Evolutionary conservation across 2,888 invertebrate species (phyloP), one percentile per base, ranked within the genome.

Genomic region (Tenthredo distinguenda): DNA sequence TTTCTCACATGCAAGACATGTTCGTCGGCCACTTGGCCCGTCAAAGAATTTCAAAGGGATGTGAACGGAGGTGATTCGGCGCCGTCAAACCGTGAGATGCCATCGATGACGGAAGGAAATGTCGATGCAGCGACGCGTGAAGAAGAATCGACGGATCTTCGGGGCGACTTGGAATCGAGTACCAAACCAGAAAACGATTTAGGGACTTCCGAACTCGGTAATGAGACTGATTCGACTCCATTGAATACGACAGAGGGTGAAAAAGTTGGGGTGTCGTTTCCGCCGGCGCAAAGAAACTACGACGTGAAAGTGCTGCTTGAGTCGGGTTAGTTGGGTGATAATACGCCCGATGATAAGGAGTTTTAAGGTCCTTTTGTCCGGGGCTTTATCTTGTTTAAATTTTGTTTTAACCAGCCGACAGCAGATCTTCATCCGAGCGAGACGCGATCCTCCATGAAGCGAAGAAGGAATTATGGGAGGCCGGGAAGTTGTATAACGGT

Each of bases 391-490:
- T 58, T 26, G 15, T n/a, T 40, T 58, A 40, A 62, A 9, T 58
- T 58, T 40, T 62, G 50, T 81, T 58, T 15, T 18, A 62, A 62
- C 62, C 81, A 81, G 81, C 40, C 40, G 58, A 40, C 40, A 15
- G 34, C 2, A 62, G 40, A 26, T 40, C 40, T n/a, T 81, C 62
- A 9, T 81, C 81, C 2, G 62, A 37, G 0, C n/a, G 62, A 40
- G 62, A 62, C 5, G 58, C 81, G 58, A 62, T 81, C 37, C 15
- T 85, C n/a, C 15, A 79, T 31, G 76, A 62, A 55, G 85, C 85
- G 15, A 85, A 77, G 40, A 85, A 76, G 34, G 85, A 85, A 43
- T 65, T 85, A 76, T 37, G 43, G 31, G 85, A 85, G 37, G 77
- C 77, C 9, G 79, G 34, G 6, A 85, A 74, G 26, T n/a, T 68